Conservation (phyloP, 2,888 invertebrate species). For the Epinotia brunnichana region DNA sequence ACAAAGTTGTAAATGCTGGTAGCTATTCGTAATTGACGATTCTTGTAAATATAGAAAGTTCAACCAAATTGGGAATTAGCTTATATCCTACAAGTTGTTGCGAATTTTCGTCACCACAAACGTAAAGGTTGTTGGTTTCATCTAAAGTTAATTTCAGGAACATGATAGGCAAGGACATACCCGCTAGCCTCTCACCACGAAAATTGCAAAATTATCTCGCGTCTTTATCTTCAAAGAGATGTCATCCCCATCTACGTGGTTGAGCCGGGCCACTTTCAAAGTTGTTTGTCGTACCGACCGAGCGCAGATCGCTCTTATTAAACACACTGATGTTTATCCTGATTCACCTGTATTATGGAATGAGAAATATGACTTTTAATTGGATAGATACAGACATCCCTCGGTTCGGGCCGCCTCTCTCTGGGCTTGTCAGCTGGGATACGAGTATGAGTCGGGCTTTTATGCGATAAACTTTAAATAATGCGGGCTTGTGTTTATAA, state of each 20-base stretch:
- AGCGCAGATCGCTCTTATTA: constrained; percentile 71
- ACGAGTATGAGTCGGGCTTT: constrained; percentile 38
- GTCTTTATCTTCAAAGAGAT: constrained; percentile 83
- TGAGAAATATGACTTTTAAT: constrained; percentile 63
- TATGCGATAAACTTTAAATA: constrained; percentile 45
- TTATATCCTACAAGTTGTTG: constrained; percentile 30
- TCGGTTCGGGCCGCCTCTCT: constrained; percentile 31
- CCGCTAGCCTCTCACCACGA: constrained; percentile 70
- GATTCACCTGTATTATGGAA: constrained; percentile 66
- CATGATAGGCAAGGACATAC: constrained; percentile 72
- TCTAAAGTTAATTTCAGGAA: constrained; percentile 77
- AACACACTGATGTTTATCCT: constrained; percentile 72
- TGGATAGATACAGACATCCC: constrained; percentile 48
- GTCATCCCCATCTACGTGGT: constrained; percentile 75
- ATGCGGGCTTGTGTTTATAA: constrained; percentile 44
- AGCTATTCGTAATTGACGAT: neutral
- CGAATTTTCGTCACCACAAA: constrained; percentile 60
- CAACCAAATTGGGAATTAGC: constrained; percentile 48
- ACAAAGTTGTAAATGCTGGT: neutral
- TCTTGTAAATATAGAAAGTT: constrained; percentile 62
- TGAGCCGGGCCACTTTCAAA: constrained; percentile 74
- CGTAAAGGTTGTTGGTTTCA: constrained; percentile 64
- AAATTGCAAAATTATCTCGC: constrained; percentile 82
- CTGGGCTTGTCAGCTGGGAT: constrained; percentile 41
- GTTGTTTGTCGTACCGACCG: constrained; percentile 74